Conservation (phyloP, 2,888 invertebrate genomes). For the Hypomecis atomaria region DNA sequence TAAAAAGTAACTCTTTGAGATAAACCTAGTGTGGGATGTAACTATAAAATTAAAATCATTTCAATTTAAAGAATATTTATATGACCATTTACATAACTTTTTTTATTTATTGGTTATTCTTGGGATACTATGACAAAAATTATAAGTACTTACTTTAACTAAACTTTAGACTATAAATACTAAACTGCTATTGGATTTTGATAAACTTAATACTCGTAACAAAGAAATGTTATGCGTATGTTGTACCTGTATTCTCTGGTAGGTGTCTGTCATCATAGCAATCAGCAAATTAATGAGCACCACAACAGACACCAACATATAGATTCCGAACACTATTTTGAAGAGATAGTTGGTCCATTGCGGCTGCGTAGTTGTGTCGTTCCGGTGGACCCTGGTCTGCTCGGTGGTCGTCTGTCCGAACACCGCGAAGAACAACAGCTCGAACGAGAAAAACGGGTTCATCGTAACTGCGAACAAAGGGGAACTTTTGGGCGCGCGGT, state of each 20-base stretch:
- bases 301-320: conserved; percentile 99
- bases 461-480: conserved; percentile 93
- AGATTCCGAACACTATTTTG: conserved; percentile 95
- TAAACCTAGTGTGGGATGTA: no score
- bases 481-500: conserved; percentile 74
- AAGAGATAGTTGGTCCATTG: conserved; percentile 94
- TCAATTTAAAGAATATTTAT: no score
- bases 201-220: no score
- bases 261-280: conserved; percentile 99
- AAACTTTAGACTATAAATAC: no score
- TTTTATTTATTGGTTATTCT: no score
- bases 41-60: no score
- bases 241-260: conserved; percentile 97
- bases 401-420: conserved; percentile 97
- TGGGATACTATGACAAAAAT: no score
- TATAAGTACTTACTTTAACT: no score
- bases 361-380: conserved; percentile 88
- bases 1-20: no score
- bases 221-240: conserved; percentile 7
- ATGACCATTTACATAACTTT: no score
- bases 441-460: conserved; percentile 96
- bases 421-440: conserved; percentile 99
- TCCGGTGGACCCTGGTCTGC: conserved; percentile 88
- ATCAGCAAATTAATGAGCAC: conserved; percentile 99
- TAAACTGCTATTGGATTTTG: no score